Conservation (phyloP, 2,113 vertebrate genomes). For the Anarhynchus alexandrinus region DNA sequence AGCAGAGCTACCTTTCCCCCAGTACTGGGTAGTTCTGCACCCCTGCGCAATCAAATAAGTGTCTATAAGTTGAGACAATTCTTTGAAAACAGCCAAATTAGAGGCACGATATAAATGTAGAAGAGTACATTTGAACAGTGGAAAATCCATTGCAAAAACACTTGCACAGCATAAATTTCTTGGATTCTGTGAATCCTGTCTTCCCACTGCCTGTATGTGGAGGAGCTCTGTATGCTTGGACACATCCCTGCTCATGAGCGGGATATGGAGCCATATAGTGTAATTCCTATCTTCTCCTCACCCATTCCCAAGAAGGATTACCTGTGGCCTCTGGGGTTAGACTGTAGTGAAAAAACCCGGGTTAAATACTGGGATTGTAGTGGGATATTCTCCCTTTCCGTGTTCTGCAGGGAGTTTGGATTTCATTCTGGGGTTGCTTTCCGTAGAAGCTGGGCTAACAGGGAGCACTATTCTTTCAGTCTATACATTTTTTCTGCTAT, state of each 20-base stretch:
- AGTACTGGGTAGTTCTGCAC: background rate
- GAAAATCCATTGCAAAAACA: background rate
- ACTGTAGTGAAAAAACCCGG: background rate
- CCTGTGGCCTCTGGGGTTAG: background rate
- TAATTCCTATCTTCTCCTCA: background rate
- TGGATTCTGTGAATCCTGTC: background rate
- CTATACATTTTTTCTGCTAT: background rate
- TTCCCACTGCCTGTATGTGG: background rate
- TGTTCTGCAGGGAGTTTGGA: background rate
- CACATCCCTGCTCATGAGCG: background rate
- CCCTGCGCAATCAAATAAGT: background rate
- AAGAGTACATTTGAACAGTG: background rate
- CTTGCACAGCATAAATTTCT: background rate
- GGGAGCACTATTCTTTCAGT: background rate
- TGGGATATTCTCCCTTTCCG: background rate
- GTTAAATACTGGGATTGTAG: background rate
- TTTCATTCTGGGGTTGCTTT: background rate
- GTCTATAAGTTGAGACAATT: background rate
- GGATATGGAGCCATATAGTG: background rate
- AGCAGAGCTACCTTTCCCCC: background rate
- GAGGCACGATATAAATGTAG: background rate
- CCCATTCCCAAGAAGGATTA: background rate
- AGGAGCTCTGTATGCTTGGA: background rate
- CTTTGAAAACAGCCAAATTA: slow-evolving; percentile 36
- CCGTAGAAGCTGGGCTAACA: background rate